Evolutionary conservation across 2,797 vertebrate genomes (phyloP).

Genomic region (Myripristis jacobus): DNA sequence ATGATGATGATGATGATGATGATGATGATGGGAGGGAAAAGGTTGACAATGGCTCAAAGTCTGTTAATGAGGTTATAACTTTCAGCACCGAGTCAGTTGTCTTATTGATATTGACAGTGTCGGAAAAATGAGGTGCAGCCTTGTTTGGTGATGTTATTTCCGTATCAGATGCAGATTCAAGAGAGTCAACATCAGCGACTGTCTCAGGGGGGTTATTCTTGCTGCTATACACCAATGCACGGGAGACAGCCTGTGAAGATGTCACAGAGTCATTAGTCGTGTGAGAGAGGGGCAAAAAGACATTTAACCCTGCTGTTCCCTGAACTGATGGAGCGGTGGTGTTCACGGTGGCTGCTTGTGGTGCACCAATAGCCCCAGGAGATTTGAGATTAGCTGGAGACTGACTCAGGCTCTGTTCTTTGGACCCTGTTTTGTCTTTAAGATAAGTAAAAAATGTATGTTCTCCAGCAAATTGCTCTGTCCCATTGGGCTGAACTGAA

Average conservation of each 20-base stretch:
- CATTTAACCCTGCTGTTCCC: slow-evolving; percentile 23
- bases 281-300: slow-evolving; percentile 23
- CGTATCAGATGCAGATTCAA: slow-evolving; percentile 34
- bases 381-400: slow-evolving; percentile 53
- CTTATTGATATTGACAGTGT: neutral
- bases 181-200: slow-evolving; percentile 17
- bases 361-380: slow-evolving; percentile 17
- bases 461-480: slow-evolving; percentile 23
- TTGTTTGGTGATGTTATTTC: slow-evolving; percentile 34
- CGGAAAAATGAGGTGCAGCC: slow-evolving; percentile 14
- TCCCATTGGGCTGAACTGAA: slow-evolving; percentile 38
- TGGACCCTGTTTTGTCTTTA: slow-evolving; percentile 32
- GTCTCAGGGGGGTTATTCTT: slow-evolving; percentile 9
- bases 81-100: slow-evolving; percentile 18
- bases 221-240: slow-evolving; percentile 14
- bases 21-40: slow-evolving; percentile 20
- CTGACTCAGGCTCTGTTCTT: slow-evolving; percentile 33
- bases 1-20: slow-evolving; percentile 14
- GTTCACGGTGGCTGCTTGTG: slow-evolving; percentile 26
- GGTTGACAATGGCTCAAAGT: slow-evolving; percentile 6
- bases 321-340: slow-evolving; percentile 38
- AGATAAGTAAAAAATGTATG: slow-evolving; percentile 39
- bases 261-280: slow-evolving; percentile 44
- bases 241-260: slow-evolving; percentile 34
- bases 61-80: slow-evolving; percentile 8